Percentiles rank a stretch among this genome's conserved stretches.
phyloP scores from a whole-genome alignment of 23 tunicate genomes.

The Halocynthia aurantium region DNA sequence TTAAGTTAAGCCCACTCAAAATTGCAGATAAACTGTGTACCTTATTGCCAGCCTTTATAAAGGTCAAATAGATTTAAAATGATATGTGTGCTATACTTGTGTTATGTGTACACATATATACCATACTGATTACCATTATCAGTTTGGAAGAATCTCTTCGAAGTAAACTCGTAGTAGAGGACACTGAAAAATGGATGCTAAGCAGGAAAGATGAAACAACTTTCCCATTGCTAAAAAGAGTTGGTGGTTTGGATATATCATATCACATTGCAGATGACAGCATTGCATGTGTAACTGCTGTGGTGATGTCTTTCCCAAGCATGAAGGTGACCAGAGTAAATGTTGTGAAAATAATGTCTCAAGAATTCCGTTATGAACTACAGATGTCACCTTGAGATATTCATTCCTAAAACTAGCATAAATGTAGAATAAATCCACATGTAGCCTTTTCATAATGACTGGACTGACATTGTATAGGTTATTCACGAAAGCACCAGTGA shows the following conservation, averaged over 20 bases:
- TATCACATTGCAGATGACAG: constrained; percentile 3
- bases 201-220: not conserved
- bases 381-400: too few relatives aligned
- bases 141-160: constrained; percentile 2
- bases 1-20: too few relatives aligned
- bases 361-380: too few relatives aligned
- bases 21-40: too few relatives aligned
- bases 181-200: constrained; percentile 16
- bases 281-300: constrained; percentile 26
- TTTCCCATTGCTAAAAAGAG: not conserved
- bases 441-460: not conserved
- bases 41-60: too few relatives aligned
- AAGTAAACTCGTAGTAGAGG: not conserved
- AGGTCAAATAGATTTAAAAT: too few relatives aligned
- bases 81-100: too few relatives aligned
- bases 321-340: constrained; percentile 13
- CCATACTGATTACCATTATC: not conserved
- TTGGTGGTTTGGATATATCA: constrained; percentile 32
- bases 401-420: too few relatives aligned
- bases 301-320: constrained; percentile 11
- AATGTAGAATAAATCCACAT: too few relatives aligned
- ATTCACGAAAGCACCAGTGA: constrained; percentile 3
- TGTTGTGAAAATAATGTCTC: too few relatives aligned
- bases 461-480: not conserved
- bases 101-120: too few relatives aligned